Evolutionary conservation across 2,797 vertebrate genomes (phyloP), one percentile per base, ranked within the genome.

Genomic region (Petrocephalus sullivani): DNA sequence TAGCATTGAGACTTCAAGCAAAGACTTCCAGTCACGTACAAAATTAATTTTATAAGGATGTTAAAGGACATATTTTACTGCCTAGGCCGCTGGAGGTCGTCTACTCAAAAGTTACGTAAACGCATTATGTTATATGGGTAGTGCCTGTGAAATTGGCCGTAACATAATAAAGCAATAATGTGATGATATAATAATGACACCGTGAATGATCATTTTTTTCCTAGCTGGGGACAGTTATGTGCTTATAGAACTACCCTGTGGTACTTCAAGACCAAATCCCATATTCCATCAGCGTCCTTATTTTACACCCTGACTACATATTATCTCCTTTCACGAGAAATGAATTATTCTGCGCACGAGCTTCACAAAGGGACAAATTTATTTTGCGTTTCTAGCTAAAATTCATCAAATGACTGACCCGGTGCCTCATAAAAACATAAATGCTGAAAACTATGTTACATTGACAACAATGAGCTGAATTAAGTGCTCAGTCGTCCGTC

Each of bases 381-480:
- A 49, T 81, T 49, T 81, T 81, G 75, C 75, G 75, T 19, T 81
- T 49, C 75, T 46, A 81, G 16, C 33, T 81, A 86, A 86, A 86
- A 60, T 37, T 33, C 23, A 60, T 54, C n/a, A 60, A n/a, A n/a
- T 10, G 4, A 46, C 41, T 16, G 21, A 58, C 37, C 12, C 51
- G 37, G 83, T 16, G 23, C 28, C 51, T 86, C 53, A 37, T n/a
- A 21, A 60, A 37, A 10, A 58, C 2, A n/a, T 41, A 37, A 56
- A 54, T 58, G 0, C 23, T 86, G 56, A 37, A 58, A 33, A 41
- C 53, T 6, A 58, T 7, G 56, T 86, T 60, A 56, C 23, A 41
- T 51, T 7, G 14, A 33, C 33, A 71, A 37, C 28, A 71, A 71
- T 37, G 33, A 37, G 12, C 64, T 21, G 9, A 58, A 60, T 33